Base-by-base conservation (phyloP, 2,113 vertebrate genomes). In the Rana temporaria region DNA sequence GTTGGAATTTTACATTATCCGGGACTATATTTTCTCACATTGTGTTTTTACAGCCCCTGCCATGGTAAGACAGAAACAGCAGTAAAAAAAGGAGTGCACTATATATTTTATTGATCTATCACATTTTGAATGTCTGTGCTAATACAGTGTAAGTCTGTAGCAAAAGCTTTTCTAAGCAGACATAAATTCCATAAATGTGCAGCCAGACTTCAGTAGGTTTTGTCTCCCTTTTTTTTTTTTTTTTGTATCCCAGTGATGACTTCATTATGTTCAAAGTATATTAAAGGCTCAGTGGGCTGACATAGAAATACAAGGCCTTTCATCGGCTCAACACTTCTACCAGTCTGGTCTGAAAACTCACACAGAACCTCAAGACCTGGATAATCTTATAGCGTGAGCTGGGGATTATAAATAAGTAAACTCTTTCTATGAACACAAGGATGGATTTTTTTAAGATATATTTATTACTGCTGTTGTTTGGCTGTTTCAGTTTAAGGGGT, bases 71-170 rank as follows among this genome's bases (percentile, higher is more conserved):
- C 81, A 76, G 72, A 82, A 82, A 76, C 71, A 76, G 81, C 81
- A 83, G 72, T 83, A 83, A 83, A 82, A 83, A 83, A 60, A 76
- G 81, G 71, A 83, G 81, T 60, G 72, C 72, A 52, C 81, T 68
- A 83, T 83, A 83, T 83, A 83, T 83, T 83, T 83, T 83, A 83
- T 83, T 83, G 81, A 83, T 83, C 81, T 83, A 83, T 75, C 63
- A 76, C 72, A 83, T 83, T 83, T 76, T 76, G 71, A 83, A 83
- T 83, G 81, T 67, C 64, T 65, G 52, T 75, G 81, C 69, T 82
- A 73, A 82, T 82, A 73, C 79, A 82, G 59, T 52, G 63, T 83
- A 76, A 60, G 63, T 67, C 81, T 83, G 55, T 68, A 82, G 60
- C 70, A 15, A 82, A 65, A 55, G 81, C 81, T 76, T 74, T 66